Base-by-base conservation (phyloP, 2,888 invertebrate genomes). In the Sclerodermus sp. region DNA sequence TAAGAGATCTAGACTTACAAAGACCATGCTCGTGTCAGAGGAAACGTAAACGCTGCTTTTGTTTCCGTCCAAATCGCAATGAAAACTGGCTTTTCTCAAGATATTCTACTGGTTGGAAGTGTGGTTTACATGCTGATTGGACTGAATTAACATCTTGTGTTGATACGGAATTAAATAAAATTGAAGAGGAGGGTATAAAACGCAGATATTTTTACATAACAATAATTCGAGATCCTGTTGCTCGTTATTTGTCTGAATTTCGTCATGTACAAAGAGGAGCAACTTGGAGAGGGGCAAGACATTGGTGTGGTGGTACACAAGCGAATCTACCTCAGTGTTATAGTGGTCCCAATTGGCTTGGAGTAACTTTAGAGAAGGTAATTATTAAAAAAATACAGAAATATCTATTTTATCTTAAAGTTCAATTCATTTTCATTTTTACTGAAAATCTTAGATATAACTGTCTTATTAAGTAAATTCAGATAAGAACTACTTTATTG, bases 101-200 rank as follows among this genome's bases (percentile, higher is more conserved):
- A 72, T 96, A 95, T 81, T 95, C 96, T 44, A 96, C 95, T 18
- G 96, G 96, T 62, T 96, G 96, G 96, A 92, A 92, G 74, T 99
- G 99, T 80, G 99, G 99, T 45, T 83, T 99, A 41, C 97, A 97
- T 76, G 96, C 97, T 18, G 98, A 98, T 81, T 98, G 95, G 91
- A 98, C 98, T 1, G 98, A 99, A 81, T 80, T 99, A 62, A 94
- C 93, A 9, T 85, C 84, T 64, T 96, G 96, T 79, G 96, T 96
- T 34, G 93, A 96, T 73, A 86, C 88, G 18, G 93, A 92, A 71
- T 83, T 98, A 72, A 93, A 96, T 79, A 89, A 92, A 76, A 89
- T 92, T 73, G 96, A 97, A 79, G 91, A 91, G 4, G 87, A 87
- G 49, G 84, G 86, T 8, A 85, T 89, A 1, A 89, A 89, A 71